These are phyloP conservation scores for Schizopygopsis malacanthus DNA, from an alignment of 2,797 vertebrate genomes.

Conservation along the genomic window DNA sequence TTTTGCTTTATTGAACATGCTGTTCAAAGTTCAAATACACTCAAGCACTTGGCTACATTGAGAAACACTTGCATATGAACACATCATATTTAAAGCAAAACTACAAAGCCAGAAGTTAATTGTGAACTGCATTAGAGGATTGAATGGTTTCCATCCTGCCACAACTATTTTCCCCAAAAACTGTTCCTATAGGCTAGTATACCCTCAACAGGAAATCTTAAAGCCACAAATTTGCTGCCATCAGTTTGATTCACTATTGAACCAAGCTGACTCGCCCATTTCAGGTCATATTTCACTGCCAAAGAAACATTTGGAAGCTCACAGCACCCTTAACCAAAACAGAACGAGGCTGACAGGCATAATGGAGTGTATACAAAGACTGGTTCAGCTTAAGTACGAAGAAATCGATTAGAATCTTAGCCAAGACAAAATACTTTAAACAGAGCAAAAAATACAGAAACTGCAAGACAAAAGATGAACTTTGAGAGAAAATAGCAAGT, in stretches of 20 bases:
- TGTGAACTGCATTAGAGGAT: not conserved
- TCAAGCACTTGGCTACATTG: not conserved
- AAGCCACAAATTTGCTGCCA: slow-evolving; percentile 23
- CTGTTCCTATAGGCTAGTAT: not conserved
- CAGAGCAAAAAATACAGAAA: not conserved
- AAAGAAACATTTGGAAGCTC: slow-evolving; percentile 46
- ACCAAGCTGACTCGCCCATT: slow-evolving; percentile 23
- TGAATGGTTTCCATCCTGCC: slow-evolving; percentile 14
- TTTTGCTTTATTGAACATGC: not conserved
- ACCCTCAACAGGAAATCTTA: slow-evolving; percentile 25
- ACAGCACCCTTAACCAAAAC: slow-evolving; percentile 4
- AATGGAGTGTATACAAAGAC: slow-evolving; percentile 24
- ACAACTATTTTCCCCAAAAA: not conserved
- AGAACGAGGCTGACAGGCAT: slow-evolving; percentile 31
- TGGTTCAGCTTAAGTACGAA: not conserved
- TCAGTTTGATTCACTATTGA: slow-evolving; percentile 17
- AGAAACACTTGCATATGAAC: not conserved
- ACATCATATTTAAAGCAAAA: slow-evolving; percentile 4
- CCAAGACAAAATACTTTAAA: slow-evolving; percentile 1
- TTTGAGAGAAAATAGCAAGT: not conserved
- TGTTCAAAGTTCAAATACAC: not conserved
- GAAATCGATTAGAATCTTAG: slow-evolving; percentile 2
- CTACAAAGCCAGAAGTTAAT: slow-evolving; percentile 4
- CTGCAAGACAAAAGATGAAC: not conserved
- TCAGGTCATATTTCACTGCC: slow-evolving; percentile 42